phyloP scores from a whole-genome alignment of 2,113 vertebrate genomes.

The Onychostruthus taczanowskii region DNA sequence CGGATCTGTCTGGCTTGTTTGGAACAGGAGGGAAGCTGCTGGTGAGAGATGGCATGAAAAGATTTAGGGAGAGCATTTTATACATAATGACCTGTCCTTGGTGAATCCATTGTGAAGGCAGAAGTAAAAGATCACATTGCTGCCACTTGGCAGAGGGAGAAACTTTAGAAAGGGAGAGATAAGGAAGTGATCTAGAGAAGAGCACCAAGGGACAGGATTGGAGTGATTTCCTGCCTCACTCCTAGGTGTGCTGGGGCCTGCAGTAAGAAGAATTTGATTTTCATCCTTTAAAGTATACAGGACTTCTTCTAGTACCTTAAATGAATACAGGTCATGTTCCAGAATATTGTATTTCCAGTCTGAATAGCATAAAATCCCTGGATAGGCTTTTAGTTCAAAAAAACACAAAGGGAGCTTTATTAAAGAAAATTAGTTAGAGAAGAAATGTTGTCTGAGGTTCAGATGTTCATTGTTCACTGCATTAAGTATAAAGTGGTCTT shows the following conservation, averaged over 20 bases:
- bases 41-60: not conserved
- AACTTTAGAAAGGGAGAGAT: not conserved
- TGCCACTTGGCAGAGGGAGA: not conserved
- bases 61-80: not conserved
- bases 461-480: not conserved
- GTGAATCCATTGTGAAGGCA: not conserved
- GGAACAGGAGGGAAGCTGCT: not conserved
- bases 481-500: not conserved
- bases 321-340: not conserved
- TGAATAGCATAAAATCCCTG: not conserved
- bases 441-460: not conserved
- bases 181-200: not conserved
- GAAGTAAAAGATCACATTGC: not conserved
- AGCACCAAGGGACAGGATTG: not conserved
- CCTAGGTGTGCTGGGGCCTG: not conserved
- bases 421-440: not conserved
- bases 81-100: fast-evolving
- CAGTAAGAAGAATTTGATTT: not conserved
- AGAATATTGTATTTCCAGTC: not conserved
- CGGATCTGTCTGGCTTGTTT: not conserved
- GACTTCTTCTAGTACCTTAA: not conserved
- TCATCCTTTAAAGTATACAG: not conserved
- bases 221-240: not conserved
- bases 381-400: not conserved
- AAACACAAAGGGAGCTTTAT: not conserved